Percentiles rank a stretch among this genome's conserved stretches.
These are phyloP conservation scores for Dynastes maya DNA, from an alignment of 2,888 invertebrate species.

Conservation along the genomic window DNA sequence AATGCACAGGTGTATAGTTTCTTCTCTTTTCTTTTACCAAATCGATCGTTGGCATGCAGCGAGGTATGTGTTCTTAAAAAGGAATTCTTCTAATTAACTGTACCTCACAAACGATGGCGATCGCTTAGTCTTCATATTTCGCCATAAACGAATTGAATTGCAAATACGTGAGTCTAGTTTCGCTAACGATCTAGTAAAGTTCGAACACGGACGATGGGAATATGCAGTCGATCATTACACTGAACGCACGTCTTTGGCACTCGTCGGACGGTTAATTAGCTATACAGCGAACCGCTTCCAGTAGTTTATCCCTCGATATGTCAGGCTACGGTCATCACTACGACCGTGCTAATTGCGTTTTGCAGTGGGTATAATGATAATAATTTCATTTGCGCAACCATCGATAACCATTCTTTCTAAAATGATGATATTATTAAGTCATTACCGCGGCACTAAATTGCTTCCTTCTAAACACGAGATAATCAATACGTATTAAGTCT, in stretches of 20 bases:
- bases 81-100: slow-evolving; percentile 25
- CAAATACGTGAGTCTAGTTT: slow-evolving; percentile 27
- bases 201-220: slow-evolving; percentile 8
- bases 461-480: neutral
- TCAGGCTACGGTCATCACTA: neutral
- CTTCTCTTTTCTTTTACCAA: no score
- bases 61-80: neutral
- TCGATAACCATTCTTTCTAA: slow-evolving; percentile 6
- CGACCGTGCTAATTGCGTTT: slow-evolving; percentile 11
- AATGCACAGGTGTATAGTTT: no score
- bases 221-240: slow-evolving; percentile 19
- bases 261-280: slow-evolving; percentile 6
- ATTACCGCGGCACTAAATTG: neutral
- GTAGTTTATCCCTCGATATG: neutral
- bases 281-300: neutral
- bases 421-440: slow-evolving; percentile 20
- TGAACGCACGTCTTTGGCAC: slow-evolving; percentile 17
- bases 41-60: no score
- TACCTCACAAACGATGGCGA: neutral
- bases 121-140: neutral
- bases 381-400: slow-evolving; percentile 21
- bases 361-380: slow-evolving; percentile 17
- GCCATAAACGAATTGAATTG: slow-evolving; percentile 23
- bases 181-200: slow-evolving; percentile 18
- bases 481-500: neutral